Base-by-base conservation (phyloP, 2,113 vertebrate genomes). In the Apistogramma diplotaenia region DNA sequence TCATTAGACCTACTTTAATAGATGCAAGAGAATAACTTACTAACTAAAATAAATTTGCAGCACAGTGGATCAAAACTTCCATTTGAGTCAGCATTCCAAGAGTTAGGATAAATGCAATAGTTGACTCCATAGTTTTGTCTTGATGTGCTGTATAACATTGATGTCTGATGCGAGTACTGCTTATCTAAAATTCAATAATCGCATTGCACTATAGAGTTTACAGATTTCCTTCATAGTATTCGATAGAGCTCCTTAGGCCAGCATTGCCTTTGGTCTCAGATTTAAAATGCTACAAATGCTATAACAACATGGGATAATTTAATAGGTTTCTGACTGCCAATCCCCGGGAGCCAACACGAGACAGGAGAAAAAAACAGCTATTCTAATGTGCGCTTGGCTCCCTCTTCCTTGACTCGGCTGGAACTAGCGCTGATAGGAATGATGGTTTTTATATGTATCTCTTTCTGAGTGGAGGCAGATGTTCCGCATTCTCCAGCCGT, bases 261-360 rank as follows among this genome's bases (percentile, higher is more conserved):
- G 73, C 85, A 21, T 81, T 58, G 86, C 93, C 89, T 92, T 58
- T 4, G 90, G 90, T 84, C 61, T 90, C 89, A 86, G 91, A 90
- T 92, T 91, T 87, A 80, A 93, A 92, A 91, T 88, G 87, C 87
- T 88, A 82, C 89, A 89, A 91, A 90, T 82, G 84, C 71, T 90
- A 79, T 82, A 91, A 93, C 86, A 91, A 89, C 89, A 74, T 84
- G 84, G 85, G 91, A 91, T 93, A 82, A 93, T 95, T 93, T 92
- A 95, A 95, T 94, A 93, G 92, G 84, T 94, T 94, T 93, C 90
- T 90, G 91, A 89, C 92, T 93, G 91, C 84, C 93, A 89, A 91
- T 94, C 88, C 94, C 91, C 92, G 84, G 79, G 89, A 94, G 94
- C 90, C 89, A 86, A 84, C 88, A 91, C 62, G 60, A 91, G 78